A percentile compares a stretch with the other conserved stretches of the same genome.
These are phyloP conservation scores for Pangasius djambal DNA, from an alignment of 2,797 vertebrate genomes.

Conservation along the genomic window DNA sequence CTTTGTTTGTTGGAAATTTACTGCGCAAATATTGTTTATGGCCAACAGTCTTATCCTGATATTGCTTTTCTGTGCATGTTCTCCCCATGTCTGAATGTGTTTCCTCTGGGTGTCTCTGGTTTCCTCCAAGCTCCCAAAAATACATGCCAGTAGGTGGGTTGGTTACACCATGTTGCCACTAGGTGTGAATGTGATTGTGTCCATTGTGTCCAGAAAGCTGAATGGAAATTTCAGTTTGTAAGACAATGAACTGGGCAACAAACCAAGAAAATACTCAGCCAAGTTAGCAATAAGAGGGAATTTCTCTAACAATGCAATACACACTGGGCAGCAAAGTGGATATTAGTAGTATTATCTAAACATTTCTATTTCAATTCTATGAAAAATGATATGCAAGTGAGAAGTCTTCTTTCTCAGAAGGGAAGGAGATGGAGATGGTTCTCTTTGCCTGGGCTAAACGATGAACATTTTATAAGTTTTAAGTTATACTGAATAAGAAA, in stretches of 20 bases:
- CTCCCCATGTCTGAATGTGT: neutral
- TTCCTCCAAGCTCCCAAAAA: neutral
- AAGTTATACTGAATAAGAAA: neutral
- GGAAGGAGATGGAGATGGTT: neutral
- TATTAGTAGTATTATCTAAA: neutral
- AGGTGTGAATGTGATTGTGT: neutral
- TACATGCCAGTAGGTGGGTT: neutral
- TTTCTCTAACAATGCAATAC: neutral
- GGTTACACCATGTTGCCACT: neutral
- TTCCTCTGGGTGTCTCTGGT: neutral
- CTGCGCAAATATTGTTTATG: neutral
- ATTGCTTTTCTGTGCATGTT: neutral
- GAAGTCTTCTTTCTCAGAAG: neutral
- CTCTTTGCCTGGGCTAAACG: neutral
- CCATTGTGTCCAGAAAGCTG: neutral
- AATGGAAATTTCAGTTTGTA: neutral
- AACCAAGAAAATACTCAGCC: neutral
- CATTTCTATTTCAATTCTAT: neutral
- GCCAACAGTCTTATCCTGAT: neutral
- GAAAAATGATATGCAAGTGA: neutral
- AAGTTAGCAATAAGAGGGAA: slow-evolving; percentile 1
- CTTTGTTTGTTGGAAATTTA: neutral
- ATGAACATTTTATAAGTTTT: neutral
- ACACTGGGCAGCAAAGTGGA: neutral
- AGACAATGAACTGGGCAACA: neutral